phyloP scores from a whole-genome alignment of 2,797 vertebrate species.

The Euthynnus affinis region DNA sequence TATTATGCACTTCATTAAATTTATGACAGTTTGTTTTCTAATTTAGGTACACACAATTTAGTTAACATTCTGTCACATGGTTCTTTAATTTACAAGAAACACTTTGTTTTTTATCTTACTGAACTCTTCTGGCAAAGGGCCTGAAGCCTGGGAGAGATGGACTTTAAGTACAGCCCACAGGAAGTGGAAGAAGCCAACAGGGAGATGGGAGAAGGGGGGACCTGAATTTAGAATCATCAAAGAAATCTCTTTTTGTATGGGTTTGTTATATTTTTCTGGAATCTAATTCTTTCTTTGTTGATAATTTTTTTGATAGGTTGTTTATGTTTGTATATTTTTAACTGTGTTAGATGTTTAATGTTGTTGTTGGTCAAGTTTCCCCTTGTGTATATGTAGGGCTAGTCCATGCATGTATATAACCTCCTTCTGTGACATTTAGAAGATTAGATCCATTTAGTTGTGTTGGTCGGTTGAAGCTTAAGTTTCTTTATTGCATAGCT shows the following conservation, averaged over 20 bases:
- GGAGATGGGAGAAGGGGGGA: background rate
- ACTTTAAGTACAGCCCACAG: background rate
- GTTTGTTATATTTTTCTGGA: background rate
- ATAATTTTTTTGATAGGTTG: background rate
- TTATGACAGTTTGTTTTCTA: background rate
- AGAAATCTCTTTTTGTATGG: background rate
- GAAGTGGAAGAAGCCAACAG: background rate
- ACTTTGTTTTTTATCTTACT: background rate
- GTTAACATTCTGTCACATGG: background rate
- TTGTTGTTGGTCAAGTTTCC: background rate
- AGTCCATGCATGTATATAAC: background rate
- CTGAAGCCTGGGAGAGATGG: background rate
- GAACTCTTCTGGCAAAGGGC: background rate
- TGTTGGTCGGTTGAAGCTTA: background rate
- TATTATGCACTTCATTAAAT: background rate
- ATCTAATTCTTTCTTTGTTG: background rate
- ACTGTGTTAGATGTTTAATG: background rate
- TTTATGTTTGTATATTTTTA: background rate
- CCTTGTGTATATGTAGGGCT: no score
- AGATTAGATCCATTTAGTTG: background rate
- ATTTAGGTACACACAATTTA: background rate
- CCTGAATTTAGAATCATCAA: background rate
- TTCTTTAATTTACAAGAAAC: background rate
- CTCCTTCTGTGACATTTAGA: background rate
- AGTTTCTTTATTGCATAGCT: background rate